phyloP scores from a whole-genome alignment of 2,888 invertebrate species.

The Elysia crispata region DNA sequence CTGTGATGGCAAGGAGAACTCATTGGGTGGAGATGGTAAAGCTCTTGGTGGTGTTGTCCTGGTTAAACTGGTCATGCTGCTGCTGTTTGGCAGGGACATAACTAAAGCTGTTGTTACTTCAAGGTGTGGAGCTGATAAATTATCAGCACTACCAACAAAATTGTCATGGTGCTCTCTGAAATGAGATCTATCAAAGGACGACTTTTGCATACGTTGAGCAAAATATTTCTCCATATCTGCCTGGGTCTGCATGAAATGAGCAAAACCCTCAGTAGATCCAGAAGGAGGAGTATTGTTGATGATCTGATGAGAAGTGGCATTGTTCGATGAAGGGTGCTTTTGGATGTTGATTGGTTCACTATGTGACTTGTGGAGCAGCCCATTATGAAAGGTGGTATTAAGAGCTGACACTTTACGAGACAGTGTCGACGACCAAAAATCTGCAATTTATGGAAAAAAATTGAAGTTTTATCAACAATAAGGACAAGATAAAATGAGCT shows the following conservation, averaged over 20 bases:
- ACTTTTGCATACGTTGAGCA: slow-evolving; percentile 22
- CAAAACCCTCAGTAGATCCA: slow-evolving; percentile 61
- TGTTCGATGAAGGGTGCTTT: slow-evolving; percentile 33
- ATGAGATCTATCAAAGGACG: too few species aligned
- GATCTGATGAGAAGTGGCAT: slow-evolving; percentile 26
- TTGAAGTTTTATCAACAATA: too few species aligned
- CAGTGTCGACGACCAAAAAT: slow-evolving; percentile 73
- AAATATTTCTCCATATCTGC: slow-evolving; percentile 44
- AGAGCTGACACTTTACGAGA: slow-evolving; percentile 56
- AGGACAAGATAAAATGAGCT: too few species aligned
- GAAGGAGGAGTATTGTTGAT: slow-evolving; percentile 55
- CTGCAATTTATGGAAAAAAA: slow-evolving; percentile 61
- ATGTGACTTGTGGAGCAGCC: slow-evolving; percentile 64
- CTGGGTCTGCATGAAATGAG: slow-evolving; percentile 50
- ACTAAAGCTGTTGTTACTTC: slow-evolving; percentile 17
- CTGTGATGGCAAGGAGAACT: too few species aligned
- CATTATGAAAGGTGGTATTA: slow-evolving; percentile 10
- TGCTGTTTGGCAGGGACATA: slow-evolving; percentile 2
- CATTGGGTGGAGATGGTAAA: too few species aligned
- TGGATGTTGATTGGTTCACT: slow-evolving; percentile 71
- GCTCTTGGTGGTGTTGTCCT: not conserved
- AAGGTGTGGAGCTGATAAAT: too few species aligned
- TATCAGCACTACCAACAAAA: too few species aligned
- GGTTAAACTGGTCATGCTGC: not conserved
- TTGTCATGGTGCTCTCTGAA: too few species aligned